Evolutionary conservation across 2,113 vertebrate genomes (phyloP), one percentile per base, ranked within the genome.

Genomic region (Ophthalmolycus amberensis): DNA sequence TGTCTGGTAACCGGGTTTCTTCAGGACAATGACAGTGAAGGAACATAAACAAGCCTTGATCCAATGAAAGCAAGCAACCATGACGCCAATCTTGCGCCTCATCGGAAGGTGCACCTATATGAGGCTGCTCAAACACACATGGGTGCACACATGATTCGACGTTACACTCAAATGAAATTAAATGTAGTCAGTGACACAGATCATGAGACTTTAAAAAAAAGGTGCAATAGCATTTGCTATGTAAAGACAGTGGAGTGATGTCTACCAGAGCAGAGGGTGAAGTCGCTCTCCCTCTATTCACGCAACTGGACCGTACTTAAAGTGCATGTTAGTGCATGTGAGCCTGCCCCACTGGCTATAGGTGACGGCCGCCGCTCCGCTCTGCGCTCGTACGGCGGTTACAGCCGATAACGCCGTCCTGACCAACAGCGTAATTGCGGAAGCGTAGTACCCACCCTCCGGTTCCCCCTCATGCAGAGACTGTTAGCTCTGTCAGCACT

Each of bases 21-120:
- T 56, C 72, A 40, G 60, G 71, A 84, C 82, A 76, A 71, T 64
- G 73, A 82, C 40, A 40, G 40, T 1, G 46, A 74, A 62, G 37
- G 18, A 83, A 85, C 42, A 67, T 52, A 80, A 86, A 91, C 70
- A 90, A 75, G 50, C 59, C 29, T 11, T 80, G 59, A 56, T 63
- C 38, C 27, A 46, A 71, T 80, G 69, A 84, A 80, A 79, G 62
- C 71, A 67, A 71, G 77, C 64, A 75, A 80, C 70, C 54, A 7
- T 60, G 78, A 87, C 80, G n/a, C 69, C 75, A 75, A 86, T 83
- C 80, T 77, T 8, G 14, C 71, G n/a, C 64, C 54, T 84, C 59
- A 52, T 87, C 25, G 14, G 60, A 71, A 50, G 71, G 46, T 14
- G 38, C 60, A 58, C 34, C 73, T 32, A 60, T 22, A 46, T 22